Evolutionary conservation across 2,797 vertebrate genomes (phyloP), one percentile per base, ranked within the genome.

Genomic region (Phataginus tetradactyla): DNA sequence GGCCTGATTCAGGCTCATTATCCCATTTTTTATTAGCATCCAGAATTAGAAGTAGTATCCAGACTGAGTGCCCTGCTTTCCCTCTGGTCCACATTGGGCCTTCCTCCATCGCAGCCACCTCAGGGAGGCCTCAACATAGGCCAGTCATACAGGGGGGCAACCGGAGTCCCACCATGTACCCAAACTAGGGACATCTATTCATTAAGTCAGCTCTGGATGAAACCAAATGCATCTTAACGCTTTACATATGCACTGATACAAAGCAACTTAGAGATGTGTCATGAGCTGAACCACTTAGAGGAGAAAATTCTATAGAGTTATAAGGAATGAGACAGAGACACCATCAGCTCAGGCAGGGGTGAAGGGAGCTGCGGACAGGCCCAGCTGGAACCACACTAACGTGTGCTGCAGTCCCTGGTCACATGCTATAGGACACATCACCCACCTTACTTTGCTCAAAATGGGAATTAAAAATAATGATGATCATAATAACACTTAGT

Each of bases 21-120:
- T 21, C 34, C 5, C 4, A 3, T 13, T 20, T 34, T 8, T 20
- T 42, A 20, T 3, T 34, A 18, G 7, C 0, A 3, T 12, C 29
- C 0, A 0, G 1, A n/a, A 21, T 4, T n/a, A 1, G 11, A 18
- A 27, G 37, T 20, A 15, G 23, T 11, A 0, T 13, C 42, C 1
- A 34, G 4, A 7, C 23, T 10, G 5, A 4, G 11, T 1, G 4
- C 25, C 17, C 14, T 6, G 2, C 7, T 29, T 5, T 23, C 4
- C 4, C 5, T 29, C 10, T 39, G 2, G 10, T 32, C 59, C 7
- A 3, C 12, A 4, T 4, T 9, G 32, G 10, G 10, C 6, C 3
- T 1, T 32, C 17, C 53, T 42, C 25, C 2, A 34, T 39, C 5
- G 34, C 59, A n/a, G 1, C 14, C 14, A 2, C 29, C n/a, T 3